phyloP scores from a whole-genome alignment of 2,888 invertebrate species.

The Nezara viridula region DNA sequence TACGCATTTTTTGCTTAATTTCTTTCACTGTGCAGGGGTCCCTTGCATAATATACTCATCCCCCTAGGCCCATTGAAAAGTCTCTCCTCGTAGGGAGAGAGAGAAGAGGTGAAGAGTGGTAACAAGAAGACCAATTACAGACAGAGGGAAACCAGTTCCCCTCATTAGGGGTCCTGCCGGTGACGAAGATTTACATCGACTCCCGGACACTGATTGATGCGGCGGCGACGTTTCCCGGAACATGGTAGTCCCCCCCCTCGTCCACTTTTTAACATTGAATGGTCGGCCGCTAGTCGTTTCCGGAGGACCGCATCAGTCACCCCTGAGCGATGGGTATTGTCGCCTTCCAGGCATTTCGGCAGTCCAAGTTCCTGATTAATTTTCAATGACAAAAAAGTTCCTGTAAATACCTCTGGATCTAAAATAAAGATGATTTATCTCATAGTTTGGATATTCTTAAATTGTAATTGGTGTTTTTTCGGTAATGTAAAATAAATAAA shows the following conservation, averaged over 20 bases:
- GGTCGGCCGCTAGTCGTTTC: constrained; percentile 31
- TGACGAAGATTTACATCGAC: constrained; percentile 59
- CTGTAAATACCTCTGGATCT: too few species aligned
- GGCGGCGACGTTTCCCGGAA: constrained; percentile 52
- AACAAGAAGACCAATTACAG: constrained; percentile 56
- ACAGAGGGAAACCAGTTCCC: background rate
- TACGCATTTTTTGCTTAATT: background rate
- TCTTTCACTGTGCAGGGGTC: too few species aligned
- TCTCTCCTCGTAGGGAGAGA: background rate
- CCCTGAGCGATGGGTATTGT: background rate
- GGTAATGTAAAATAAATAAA: too few species aligned
- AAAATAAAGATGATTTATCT: too few species aligned
- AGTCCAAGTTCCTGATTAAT: background rate
- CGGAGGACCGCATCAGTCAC: background rate
- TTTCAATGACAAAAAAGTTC: too few species aligned
- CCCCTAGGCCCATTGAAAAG: background rate
- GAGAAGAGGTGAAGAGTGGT: background rate
- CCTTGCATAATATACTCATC: constrained; percentile 16
- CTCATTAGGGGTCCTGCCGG: constrained; percentile 49
- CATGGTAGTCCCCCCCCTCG: background rate
- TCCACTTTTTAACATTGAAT: constrained; percentile 57
- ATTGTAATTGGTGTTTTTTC: too few species aligned
- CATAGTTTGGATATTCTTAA: too few species aligned
- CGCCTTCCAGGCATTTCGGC: background rate
- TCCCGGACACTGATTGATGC: constrained; percentile 57